These are phyloP conservation scores for Melanotus villosus DNA, from an alignment of 2,888 invertebrate genomes.

Conservation along the genomic window DNA sequence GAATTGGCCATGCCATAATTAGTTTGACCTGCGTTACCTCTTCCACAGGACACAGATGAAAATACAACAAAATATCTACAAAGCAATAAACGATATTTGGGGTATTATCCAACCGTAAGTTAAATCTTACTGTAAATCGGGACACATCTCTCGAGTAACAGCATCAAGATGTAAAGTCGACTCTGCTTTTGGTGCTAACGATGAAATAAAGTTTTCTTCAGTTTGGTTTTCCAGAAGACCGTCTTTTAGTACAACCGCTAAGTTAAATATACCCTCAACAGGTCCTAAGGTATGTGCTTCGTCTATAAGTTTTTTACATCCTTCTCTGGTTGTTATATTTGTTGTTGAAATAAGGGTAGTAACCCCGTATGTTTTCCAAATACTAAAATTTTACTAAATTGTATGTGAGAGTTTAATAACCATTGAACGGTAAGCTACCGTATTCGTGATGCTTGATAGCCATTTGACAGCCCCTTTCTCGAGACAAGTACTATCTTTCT, in stretches of 20 bases:
- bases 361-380: constrained; percentile 82
- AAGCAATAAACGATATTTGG: no score
- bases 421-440: no score
- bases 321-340: constrained; percentile 79
- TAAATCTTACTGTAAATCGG: constrained; percentile 64
- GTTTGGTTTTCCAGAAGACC: constrained; percentile 85
- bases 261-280: constrained; percentile 89
- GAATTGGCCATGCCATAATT: constrained; percentile 94
- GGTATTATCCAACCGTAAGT: no score
- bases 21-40: constrained; percentile 92
- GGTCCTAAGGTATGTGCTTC: constrained; percentile 77
- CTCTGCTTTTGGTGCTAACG: constrained; percentile 84
- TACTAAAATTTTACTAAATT: constrained; percentile 64
- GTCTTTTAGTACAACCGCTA: constrained; percentile 87
- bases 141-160: constrained; percentile 73
- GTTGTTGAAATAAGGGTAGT: constrained; percentile 78
- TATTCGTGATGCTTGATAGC: constrained; percentile 85
- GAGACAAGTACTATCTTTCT: constrained; percentile 85
- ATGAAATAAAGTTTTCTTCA: constrained; percentile 76
- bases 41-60: constrained; percentile 92
- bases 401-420: no score
- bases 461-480: constrained; percentile 82
- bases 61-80: constrained; percentile 76
- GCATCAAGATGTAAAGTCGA: constrained; percentile 86
- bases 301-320: constrained; percentile 79